These are phyloP conservation scores for Aphelenchoides avenae DNA, from an alignment of 1,140 invertebrate genomes.

Conservation along the genomic window DNA sequence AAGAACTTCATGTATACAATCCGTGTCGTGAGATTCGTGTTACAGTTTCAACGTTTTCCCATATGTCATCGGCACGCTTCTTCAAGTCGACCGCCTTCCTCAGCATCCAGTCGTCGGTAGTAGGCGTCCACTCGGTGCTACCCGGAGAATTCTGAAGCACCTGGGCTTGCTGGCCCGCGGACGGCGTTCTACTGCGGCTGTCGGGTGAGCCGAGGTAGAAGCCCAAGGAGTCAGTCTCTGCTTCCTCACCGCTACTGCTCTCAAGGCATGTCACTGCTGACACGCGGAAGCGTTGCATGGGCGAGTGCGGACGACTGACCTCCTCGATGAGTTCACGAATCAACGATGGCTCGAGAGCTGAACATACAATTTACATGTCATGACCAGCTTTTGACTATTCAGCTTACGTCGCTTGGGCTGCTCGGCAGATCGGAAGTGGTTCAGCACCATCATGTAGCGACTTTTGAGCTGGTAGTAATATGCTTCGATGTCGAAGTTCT, in stretches of 20 bases:
- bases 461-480: conserved; percentile 44
- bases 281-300: conserved; percentile 13
- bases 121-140: too few relatives aligned
- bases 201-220: conserved; percentile 27
- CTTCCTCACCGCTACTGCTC: conserved; percentile 11
- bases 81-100: conserved; percentile 32
- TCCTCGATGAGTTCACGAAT: conserved; percentile 37
- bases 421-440: conserved; percentile 26
- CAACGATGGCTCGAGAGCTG: conserved; percentile 21
- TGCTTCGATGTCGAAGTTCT: conserved; percentile 48
- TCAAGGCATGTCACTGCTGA: conserved; percentile 1
- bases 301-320: conserved; percentile 22
- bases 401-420: neutral
- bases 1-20: too few relatives aligned
- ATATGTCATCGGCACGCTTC: conserved; percentile 37
- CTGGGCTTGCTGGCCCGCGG: too few relatives aligned
- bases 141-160: too few relatives aligned
- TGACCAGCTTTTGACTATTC: too few relatives aligned
- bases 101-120: conserved; percentile 22
- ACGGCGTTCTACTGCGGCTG: too few relatives aligned
- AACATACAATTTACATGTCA: neutral
- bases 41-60: conserved; percentile 20
- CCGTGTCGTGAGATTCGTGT: neutral
- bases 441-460: conserved; percentile 41
- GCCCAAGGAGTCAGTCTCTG: conserved; percentile 31